These are phyloP conservation scores for Agrochola litura DNA, from an alignment of 2,888 invertebrate species.

Conservation along the genomic window DNA sequence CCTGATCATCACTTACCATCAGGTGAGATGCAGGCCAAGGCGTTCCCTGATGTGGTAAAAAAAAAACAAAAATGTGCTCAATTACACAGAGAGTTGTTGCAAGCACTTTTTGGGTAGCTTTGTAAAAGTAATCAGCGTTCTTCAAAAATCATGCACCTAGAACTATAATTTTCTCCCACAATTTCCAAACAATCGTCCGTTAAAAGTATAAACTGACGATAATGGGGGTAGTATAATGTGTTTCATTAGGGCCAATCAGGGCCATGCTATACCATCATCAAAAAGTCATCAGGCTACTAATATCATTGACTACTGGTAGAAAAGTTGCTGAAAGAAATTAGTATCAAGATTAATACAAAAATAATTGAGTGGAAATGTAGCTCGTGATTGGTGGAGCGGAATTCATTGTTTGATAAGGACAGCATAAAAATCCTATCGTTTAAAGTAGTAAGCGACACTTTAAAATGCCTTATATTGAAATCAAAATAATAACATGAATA, in stretches of 20 bases:
- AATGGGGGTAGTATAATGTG: slow-evolving; percentile 54
- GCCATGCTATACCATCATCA: slow-evolving; percentile 79
- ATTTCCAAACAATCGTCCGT: slow-evolving; percentile 18
- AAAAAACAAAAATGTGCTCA: not conserved
- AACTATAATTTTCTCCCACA: not conserved
- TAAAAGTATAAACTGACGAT: slow-evolving; percentile 53
- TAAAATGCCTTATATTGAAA: not conserved
- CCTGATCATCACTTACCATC: too few species aligned
- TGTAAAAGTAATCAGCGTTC: too few species aligned
- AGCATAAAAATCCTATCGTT: not conserved
- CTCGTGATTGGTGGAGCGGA: not conserved
- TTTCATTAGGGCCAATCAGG: slow-evolving; percentile 74
- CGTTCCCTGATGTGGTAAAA: too few species aligned
- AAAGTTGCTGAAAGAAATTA: slow-evolving; percentile 49
- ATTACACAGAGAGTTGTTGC: not conserved
- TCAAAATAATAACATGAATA: not conserved
- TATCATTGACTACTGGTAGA: not conserved
- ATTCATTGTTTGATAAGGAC: not conserved
- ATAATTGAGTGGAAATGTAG: slow-evolving; percentile 51
- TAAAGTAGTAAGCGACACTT: not conserved
- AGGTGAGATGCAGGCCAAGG: too few species aligned
- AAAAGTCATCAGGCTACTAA: slow-evolving; percentile 69
- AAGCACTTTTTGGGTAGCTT: not conserved
- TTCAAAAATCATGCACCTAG: not conserved
- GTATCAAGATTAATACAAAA: slow-evolving; percentile 50